Evolutionary conservation across 2,888 invertebrate genomes (phyloP).

Genomic region (Lasiommata megera): DNA sequence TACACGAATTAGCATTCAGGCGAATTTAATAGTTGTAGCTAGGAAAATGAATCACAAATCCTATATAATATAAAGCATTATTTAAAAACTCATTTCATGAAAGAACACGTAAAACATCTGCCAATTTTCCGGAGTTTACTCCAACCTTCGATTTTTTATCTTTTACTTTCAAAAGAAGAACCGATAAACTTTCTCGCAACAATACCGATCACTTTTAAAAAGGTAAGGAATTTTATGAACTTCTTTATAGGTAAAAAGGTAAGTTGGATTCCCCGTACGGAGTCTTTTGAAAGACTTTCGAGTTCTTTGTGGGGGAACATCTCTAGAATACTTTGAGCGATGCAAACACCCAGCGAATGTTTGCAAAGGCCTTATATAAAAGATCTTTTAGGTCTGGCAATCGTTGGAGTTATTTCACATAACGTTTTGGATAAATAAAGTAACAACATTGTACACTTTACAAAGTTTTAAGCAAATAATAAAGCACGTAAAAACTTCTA

Average conservation of each 20-base stretch:
- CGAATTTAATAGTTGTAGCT: too few relatives aligned
- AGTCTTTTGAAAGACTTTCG: slow-evolving; percentile 33
- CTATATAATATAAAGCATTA: background rate
- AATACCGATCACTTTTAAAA: slow-evolving; percentile 25
- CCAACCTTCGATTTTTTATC: slow-evolving; percentile 6
- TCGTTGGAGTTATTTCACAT: slow-evolving; percentile 11
- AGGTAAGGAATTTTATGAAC: slow-evolving; percentile 28
- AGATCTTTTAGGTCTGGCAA: slow-evolving; percentile 8
- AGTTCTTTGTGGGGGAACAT: slow-evolving; percentile 29
- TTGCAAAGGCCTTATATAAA: slow-evolving; percentile 30
- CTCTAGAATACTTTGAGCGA: slow-evolving; percentile 31
- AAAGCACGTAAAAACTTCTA: too few relatives aligned
- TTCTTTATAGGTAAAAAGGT: slow-evolving; percentile 34
- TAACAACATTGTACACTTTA: background rate
- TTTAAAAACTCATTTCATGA: slow-evolving; percentile 3
- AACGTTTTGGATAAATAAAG: slow-evolving; percentile 2
- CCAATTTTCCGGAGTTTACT: background rate
- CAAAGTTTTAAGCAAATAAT: too few relatives aligned
- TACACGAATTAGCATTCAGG: too few relatives aligned
- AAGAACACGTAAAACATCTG: slow-evolving; percentile 1
- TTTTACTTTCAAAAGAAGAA: slow-evolving; percentile 14
- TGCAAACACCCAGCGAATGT: slow-evolving; percentile 33
- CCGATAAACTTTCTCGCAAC: slow-evolving; percentile 13
- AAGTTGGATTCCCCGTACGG: slow-evolving; percentile 28
- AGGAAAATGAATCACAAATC: background rate